A percentile compares a stretch with the other conserved stretches of the same genome.
These are phyloP conservation scores for Hedya salicella DNA, from an alignment of 2,888 invertebrate species.

Conservation along the genomic window DNA sequence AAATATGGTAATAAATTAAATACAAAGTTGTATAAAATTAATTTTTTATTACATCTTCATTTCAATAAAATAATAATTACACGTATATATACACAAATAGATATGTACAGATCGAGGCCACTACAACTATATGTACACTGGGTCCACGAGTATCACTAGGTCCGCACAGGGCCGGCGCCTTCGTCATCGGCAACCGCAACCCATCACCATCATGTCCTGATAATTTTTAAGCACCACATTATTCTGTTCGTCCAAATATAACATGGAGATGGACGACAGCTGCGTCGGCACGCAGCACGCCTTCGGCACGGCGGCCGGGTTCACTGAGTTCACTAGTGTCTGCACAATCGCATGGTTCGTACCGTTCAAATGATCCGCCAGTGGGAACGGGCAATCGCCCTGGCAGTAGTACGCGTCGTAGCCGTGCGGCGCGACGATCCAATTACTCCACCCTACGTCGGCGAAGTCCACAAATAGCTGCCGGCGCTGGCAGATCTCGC, in stretches of 20 bases:
- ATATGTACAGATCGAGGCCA: conserved; percentile 82
- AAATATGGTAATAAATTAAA: conserved; percentile 44
- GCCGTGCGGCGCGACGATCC: conserved; percentile 98
- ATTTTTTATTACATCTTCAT: conserved; percentile 81
- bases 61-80: conserved; percentile 84
- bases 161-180: conserved; percentile 71
- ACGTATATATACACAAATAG: conserved; percentile 80
- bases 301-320: conserved; percentile 95
- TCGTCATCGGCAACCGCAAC: conserved; percentile 98
- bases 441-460: conserved; percentile 99
- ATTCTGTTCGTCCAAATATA: conserved; percentile 97
- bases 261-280: conserved; percentile 96
- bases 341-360: conserved; percentile 99
- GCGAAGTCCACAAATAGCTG: conserved; percentile 97
- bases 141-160: conserved; percentile 81
- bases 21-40: conserved; percentile 61
- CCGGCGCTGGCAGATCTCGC: conserved; percentile 93
- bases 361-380: conserved; percentile 97
- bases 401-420: conserved; percentile 98
- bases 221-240: conserved; percentile 99
- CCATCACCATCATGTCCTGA: conserved; percentile 99
- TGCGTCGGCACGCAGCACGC: conserved; percentile 99
- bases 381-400: conserved; percentile 97
- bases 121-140: conserved; percentile 81
- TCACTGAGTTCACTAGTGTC: conserved; percentile 97